Conservation (phyloP, 2,888 invertebrate species). For the Escarpia spicata region DNA sequence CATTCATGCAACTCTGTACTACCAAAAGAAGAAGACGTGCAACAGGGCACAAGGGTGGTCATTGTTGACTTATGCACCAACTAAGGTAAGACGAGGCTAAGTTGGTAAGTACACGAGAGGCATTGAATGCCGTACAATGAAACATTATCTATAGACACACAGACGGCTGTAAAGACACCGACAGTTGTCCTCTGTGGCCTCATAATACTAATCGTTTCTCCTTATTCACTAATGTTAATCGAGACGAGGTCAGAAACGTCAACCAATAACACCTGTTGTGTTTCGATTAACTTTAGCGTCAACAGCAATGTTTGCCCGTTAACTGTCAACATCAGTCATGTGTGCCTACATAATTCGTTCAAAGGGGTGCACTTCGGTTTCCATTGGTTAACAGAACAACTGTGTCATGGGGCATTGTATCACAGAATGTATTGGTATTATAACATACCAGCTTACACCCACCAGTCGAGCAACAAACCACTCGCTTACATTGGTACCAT, state of each 20-base stretch:
- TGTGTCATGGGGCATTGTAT: too few species aligned
- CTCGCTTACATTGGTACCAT: too few species aligned
- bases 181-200: neutral
- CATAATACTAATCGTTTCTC: neutral
- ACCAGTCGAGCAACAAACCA: too few species aligned
- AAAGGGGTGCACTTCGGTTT: neutral
- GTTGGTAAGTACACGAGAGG: neutral
- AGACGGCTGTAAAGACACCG: neutral
- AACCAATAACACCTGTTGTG: neutral
- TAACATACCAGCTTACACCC: too few species aligned
- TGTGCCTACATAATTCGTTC: neutral
- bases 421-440: too few species aligned
- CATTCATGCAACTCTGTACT: neutral
- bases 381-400: too few species aligned
- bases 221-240: neutral
- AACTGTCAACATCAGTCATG: neutral
- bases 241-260: neutral
- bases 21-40: neutral
- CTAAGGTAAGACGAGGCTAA: too few species aligned
- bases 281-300: conserved; percentile 1
- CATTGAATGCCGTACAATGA: neutral
- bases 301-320: neutral
- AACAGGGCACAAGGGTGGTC: neutral
- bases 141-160: neutral
- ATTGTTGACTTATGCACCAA: too few species aligned